Percentiles rank a stretch among this genome's conserved stretches.
Evolutionary conservation across 2,888 invertebrate species (phyloP).

Genomic region (Synanthedon formicaeformis): DNA sequence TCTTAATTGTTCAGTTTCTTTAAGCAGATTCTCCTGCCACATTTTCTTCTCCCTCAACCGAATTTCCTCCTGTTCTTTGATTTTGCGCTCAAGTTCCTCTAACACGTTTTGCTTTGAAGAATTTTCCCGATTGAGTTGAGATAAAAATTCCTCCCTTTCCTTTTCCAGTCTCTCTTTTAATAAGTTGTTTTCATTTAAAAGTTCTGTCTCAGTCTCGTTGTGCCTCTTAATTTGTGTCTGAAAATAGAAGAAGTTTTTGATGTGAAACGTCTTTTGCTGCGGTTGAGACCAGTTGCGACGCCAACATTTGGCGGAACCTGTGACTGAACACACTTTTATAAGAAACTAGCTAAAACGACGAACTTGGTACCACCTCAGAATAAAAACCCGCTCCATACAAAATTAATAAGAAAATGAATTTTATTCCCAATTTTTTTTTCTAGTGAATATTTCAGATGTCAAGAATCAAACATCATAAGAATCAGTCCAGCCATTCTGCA

Average conservation of each 20-base stretch:
- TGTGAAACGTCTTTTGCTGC: no score
- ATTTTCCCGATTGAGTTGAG: conserved; percentile 55
- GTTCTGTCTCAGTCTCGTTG: conserved; percentile 44
- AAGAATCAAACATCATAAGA: no score
- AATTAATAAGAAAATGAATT: no score
- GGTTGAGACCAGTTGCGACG: no score
- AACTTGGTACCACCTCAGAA: no score
- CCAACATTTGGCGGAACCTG: no score
- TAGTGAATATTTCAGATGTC: no score
- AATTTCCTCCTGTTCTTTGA: conserved; percentile 57
- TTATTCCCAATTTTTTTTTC: no score
- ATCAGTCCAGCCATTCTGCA: no score
- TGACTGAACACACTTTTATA: no score
- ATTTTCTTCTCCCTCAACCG: conserved; percentile 51
- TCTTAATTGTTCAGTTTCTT: conserved; percentile 48
- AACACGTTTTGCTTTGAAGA: conserved; percentile 64
- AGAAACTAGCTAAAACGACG: no score
- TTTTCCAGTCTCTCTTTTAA: conserved; percentile 56
- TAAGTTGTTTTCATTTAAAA: conserved; percentile 54
- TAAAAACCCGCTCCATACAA: no score
- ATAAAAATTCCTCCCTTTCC: conserved; percentile 63
- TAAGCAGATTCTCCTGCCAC: conserved; percentile 39
- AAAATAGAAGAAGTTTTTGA: conserved; percentile 5
- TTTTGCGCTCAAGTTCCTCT: conserved; percentile 55
- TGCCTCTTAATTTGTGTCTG: conserved; percentile 54